A percentile compares a stretch with the other conserved stretches of the same genome.
Evolutionary conservation across 2,888 invertebrate species (phyloP).

Genomic region (Volucella inflata): DNA sequence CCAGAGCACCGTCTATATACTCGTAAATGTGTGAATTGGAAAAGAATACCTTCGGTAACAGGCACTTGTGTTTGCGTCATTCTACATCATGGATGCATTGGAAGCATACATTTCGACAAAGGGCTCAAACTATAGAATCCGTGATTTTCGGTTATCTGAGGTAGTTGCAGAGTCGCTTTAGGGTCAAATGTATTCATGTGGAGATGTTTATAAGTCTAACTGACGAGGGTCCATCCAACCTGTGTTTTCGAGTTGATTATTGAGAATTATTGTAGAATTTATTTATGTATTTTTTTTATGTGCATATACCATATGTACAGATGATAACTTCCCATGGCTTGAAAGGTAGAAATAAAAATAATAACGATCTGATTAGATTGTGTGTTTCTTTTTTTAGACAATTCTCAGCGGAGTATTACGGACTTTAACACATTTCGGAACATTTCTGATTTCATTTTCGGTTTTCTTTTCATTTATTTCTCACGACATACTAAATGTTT

Average conservation of each 20-base stretch:
- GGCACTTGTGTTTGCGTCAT: slow-evolving; percentile 34
- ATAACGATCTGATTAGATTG: too few species aligned
- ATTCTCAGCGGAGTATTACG: too few species aligned
- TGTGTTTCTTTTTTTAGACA: too few species aligned
- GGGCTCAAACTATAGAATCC: slow-evolving; percentile 38
- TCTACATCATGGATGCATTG: slow-evolving; percentile 15
- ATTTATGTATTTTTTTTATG: not conserved
- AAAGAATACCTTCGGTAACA: slow-evolving; percentile 12
- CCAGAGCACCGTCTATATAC: slow-evolving; percentile 13
- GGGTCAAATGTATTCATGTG: slow-evolving; percentile 5
- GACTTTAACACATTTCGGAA: too few species aligned
- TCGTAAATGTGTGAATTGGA: slow-evolving; percentile 18
- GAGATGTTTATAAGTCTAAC: slow-evolving; percentile 16
- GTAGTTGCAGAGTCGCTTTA: slow-evolving; percentile 19
- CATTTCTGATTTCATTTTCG: too few species aligned
- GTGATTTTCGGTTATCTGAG: slow-evolving; percentile 20
- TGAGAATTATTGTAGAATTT: not conserved
- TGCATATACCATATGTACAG: too few species aligned
- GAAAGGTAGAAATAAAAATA: too few species aligned
- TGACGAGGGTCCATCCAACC: slow-evolving; percentile 38
- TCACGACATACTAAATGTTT: too few species aligned
- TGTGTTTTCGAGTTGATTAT: slow-evolving; percentile 25
- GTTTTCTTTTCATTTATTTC: too few species aligned
- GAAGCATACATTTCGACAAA: slow-evolving; percentile 27
- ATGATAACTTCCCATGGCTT: too few species aligned